Evolutionary conservation across 2,113 vertebrate genomes (phyloP).

Genomic region (Microcebus murinus): DNA sequence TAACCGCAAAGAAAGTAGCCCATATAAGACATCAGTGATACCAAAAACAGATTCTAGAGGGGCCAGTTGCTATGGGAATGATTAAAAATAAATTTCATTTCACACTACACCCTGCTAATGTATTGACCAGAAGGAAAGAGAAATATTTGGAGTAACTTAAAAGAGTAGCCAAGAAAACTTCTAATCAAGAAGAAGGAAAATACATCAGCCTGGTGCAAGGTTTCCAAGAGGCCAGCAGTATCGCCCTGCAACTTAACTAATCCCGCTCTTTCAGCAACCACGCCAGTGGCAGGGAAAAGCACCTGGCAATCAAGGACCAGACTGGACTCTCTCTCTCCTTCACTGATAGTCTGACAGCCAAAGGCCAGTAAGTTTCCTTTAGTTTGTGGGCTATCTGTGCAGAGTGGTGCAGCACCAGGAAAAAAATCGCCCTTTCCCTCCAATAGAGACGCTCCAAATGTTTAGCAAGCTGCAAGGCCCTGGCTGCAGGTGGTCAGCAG

Average conservation of each 20-base stretch:
- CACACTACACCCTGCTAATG: conserved; percentile 65
- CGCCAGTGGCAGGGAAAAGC: rapidly evolving
- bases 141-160: conserved; percentile 63
- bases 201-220: background rate
- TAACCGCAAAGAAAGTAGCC: conserved; percentile 28
- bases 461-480: background rate
- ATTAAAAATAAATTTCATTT: conserved; percentile 68
- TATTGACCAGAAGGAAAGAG: conserved; percentile 68
- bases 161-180: conserved; percentile 56
- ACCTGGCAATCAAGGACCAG: background rate
- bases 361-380: background rate
- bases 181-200: conserved; percentile 46
- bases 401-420: background rate
- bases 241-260: background rate
- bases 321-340: background rate
- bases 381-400: background rate
- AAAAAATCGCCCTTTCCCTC: background rate
- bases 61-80: conserved; percentile 68
- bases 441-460: background rate
- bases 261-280: background rate
- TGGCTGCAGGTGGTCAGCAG: background rate
- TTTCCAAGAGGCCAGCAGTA: background rate
- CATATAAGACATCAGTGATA: conserved; percentile 53
- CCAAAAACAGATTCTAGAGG: conserved; percentile 68
- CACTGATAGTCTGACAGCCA: background rate